These are phyloP conservation scores for Rhegmatorhina hoffmannsi DNA, from an alignment of 2,113 vertebrate species.

Conservation along the genomic window DNA sequence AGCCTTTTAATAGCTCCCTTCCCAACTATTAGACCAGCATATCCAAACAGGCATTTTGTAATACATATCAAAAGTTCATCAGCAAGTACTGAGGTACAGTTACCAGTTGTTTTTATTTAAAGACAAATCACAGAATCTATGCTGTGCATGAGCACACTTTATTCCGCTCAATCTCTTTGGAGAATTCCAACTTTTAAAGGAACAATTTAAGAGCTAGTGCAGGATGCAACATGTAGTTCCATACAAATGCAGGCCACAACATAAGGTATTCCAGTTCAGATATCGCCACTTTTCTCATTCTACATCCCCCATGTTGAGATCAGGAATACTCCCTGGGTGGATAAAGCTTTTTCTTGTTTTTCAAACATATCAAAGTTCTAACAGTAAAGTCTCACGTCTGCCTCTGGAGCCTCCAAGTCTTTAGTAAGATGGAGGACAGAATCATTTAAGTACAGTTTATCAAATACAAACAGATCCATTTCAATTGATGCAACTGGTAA, in stretches of 20 bases:
- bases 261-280: neutral
- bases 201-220: neutral
- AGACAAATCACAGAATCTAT: neutral
- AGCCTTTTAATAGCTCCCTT: neutral
- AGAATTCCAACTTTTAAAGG: neutral
- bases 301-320: neutral
- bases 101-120: neutral
- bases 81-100: neutral
- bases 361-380: neutral
- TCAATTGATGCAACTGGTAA: neutral
- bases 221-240: neutral
- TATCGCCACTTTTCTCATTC: neutral
- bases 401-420: neutral
- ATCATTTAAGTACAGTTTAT: neutral
- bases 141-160: neutral
- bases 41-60: constrained; percentile 2
- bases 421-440: neutral
- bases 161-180: neutral
- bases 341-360: neutral
- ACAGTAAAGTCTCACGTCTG: neutral
- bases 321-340: neutral
- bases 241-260: neutral
- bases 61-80: neutral
- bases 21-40: neutral
- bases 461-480: neutral